Conservation (phyloP, 2,888 invertebrate genomes). For the Heliconius erato region DNA sequence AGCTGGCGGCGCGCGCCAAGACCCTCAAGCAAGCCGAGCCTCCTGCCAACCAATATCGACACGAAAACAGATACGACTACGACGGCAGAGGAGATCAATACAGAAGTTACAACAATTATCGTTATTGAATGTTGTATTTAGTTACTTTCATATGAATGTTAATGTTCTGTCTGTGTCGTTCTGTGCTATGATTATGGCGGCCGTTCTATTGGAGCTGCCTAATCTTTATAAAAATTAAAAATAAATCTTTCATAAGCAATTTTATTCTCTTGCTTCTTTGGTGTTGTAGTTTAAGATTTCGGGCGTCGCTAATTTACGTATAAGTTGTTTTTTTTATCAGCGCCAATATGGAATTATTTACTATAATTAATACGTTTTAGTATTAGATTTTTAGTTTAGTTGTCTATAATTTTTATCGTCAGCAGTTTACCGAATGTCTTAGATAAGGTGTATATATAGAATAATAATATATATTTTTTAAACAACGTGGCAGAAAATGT, state of each 20-base stretch:
- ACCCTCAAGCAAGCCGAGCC: constrained; percentile 71
- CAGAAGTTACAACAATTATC: constrained; percentile 57
- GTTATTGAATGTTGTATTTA: constrained; percentile 59
- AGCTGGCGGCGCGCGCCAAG: constrained; percentile 80
- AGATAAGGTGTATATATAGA: not conserved
- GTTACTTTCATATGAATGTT: not conserved
- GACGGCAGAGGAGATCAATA: constrained; percentile 54
- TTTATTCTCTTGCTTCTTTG: constrained; percentile 4
- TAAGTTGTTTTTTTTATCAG: not conserved
- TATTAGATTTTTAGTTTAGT: constrained; percentile 7
- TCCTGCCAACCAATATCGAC: constrained; percentile 52
- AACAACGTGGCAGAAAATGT: not conserved
- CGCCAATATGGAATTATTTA: not conserved
- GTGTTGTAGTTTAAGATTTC: constrained; percentile 6
- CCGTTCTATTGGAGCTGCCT: not conserved
- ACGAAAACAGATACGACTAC: constrained; percentile 61
- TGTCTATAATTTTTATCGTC: constrained; percentile 2
- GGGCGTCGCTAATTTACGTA: not conserved
- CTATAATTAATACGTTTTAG: constrained; percentile 8
- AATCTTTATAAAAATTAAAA: not conserved
- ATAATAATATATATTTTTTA: not conserved
- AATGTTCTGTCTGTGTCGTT: not conserved
- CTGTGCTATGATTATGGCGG: not conserved
- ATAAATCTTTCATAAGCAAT: constrained; percentile 16
- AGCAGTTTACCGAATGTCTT: not conserved